Percentiles rank a stretch among this genome's conserved stretches.
Evolutionary conservation across 2,113 vertebrate species (phyloP).

Genomic region (Bagarius yarrelli): DNA sequence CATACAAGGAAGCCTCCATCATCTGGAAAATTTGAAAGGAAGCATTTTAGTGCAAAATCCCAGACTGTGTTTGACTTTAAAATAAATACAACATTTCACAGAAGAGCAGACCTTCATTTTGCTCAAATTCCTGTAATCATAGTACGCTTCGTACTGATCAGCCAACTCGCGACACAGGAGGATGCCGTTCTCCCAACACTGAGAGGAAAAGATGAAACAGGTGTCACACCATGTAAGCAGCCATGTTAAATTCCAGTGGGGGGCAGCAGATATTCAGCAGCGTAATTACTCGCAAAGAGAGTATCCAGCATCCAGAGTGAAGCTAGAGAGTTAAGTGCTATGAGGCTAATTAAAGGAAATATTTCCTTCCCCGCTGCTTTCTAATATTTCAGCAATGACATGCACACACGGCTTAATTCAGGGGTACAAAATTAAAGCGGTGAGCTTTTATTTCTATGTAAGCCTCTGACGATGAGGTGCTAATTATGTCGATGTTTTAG

Average conservation of each 20-base stretch:
- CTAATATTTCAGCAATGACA: slow-evolving; percentile 46
- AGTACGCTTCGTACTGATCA: slow-evolving; percentile 94
- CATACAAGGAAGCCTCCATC: slow-evolving; percentile 97
- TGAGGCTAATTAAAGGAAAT: slow-evolving; percentile 67
- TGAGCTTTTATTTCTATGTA: slow-evolving; percentile 30
- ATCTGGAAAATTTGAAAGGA: slow-evolving; percentile 65
- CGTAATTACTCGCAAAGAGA: background rate
- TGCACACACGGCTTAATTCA: slow-evolving; percentile 58
- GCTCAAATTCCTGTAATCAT: slow-evolving; percentile 98
- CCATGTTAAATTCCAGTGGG: slow-evolving; percentile 55
- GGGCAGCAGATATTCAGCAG: slow-evolving; percentile 58
- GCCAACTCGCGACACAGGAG: slow-evolving; percentile 95
- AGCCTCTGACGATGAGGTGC: slow-evolving; percentile 17
- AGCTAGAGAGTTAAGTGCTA: slow-evolving; percentile 50
- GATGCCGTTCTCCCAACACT: slow-evolving; percentile 99
- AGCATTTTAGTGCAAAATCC: background rate
- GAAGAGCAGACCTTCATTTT: slow-evolving; percentile 91
- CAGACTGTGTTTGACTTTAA: background rate
- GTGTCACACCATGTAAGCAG: slow-evolving; percentile 34
- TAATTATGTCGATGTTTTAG: slow-evolving; percentile 42
- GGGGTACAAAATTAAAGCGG: slow-evolving; percentile 53
- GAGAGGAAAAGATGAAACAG: slow-evolving; percentile 33
- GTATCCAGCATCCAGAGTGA: slow-evolving; percentile 10
- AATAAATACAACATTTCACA: background rate
- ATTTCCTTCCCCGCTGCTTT: slow-evolving; percentile 56